These are phyloP conservation scores for Metellina segmentata DNA, from an alignment of 2,888 invertebrate genomes.

Conservation along the genomic window DNA sequence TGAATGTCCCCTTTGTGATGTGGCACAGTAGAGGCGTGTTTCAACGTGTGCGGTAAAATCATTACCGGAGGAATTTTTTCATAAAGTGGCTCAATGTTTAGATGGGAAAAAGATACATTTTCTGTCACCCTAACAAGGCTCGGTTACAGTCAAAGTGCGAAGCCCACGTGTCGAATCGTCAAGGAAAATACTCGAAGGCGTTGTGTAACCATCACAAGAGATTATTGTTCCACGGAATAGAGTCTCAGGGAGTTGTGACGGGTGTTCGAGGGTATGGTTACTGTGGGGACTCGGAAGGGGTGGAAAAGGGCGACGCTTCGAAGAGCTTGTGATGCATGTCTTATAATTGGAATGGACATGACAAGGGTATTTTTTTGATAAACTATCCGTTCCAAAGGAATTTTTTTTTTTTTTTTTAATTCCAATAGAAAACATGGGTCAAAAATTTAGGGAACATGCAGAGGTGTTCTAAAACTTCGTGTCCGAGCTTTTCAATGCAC, in stretches of 20 bases:
- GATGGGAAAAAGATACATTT: slow-evolving; percentile 8
- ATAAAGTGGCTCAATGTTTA: neutral
- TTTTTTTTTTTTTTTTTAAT: no score
- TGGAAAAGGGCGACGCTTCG: neutral
- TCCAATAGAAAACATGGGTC: no score
- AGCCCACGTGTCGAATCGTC: slow-evolving; percentile 59
- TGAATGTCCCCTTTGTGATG: slow-evolving; percentile 6
- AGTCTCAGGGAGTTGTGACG: neutral
- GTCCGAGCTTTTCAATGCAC: no score
- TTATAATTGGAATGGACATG: no score
- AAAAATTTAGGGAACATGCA: no score
- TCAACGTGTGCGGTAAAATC: slow-evolving; percentile 47
- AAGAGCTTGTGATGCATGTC: neutral
- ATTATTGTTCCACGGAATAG: slow-evolving; percentile 10
- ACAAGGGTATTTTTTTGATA: no score
- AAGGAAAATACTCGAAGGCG: neutral
- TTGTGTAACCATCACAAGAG: slow-evolving; percentile 5
- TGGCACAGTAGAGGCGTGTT: neutral
- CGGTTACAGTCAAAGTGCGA: slow-evolving; percentile 45
- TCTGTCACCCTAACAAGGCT: slow-evolving; percentile 21
- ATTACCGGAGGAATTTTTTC: neutral
- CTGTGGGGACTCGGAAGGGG: neutral
- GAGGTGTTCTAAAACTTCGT: no score
- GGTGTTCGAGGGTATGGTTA: neutral
- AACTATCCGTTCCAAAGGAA: no score